phyloP scores from a whole-genome alignment of 2,888 invertebrate genomes.

The Cryptocephalus moraei region DNA sequence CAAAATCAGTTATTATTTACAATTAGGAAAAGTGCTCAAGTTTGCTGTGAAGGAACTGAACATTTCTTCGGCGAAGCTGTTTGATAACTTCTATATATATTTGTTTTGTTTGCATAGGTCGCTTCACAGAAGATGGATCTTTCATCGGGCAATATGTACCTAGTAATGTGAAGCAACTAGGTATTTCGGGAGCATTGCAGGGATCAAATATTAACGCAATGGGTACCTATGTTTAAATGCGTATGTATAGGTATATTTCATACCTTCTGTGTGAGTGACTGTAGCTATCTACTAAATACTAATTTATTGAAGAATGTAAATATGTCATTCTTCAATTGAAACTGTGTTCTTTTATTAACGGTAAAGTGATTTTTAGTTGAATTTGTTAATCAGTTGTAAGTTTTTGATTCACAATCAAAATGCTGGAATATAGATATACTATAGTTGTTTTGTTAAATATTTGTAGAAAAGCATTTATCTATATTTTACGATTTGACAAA shows the following conservation, averaged over 20 bases:
- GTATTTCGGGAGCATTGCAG: conserved; percentile 38
- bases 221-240: conserved; percentile 53
- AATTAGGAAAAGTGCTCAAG: no score
- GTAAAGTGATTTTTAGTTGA: conserved; percentile 16
- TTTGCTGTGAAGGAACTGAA: no score
- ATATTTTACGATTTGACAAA: neutral
- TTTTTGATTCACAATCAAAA: conserved; percentile 16
- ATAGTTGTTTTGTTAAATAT: conserved; percentile 9
- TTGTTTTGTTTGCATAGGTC: conserved; percentile 43
- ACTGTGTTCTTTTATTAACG: conserved; percentile 13
- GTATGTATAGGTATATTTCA: conserved; percentile 17
- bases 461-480: conserved; percentile 3
- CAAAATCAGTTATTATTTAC: no score
- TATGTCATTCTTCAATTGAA: conserved; percentile 7
- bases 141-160: conserved; percentile 96
- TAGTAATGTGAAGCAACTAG: conserved; percentile 57
- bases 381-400: conserved; percentile 23
- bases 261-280: conserved; percentile 5
- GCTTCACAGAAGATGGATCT: conserved; percentile 94
- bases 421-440: conserved; percentile 10
- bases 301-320: conserved; percentile 3
- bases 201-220: conserved; percentile 43
- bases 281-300: conserved; percentile 10
- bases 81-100: no score
- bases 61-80: no score